A percentile compares a stretch with the other conserved stretches of the same genome.
Evolutionary conservation across 2,888 invertebrate genomes (phyloP).

Genomic region (Acrobasis repandana): DNA sequence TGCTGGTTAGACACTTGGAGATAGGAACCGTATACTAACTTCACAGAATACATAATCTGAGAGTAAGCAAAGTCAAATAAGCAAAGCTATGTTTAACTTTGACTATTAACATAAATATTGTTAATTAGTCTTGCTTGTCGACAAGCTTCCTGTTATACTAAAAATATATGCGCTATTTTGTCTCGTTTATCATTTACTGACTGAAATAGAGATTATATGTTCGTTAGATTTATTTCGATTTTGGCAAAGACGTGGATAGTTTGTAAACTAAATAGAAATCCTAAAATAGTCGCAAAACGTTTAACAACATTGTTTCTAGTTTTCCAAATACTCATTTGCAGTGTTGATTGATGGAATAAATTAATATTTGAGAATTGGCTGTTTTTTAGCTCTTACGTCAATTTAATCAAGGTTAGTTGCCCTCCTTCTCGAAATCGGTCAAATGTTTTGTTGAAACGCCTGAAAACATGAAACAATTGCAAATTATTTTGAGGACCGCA

Average conservation of each 20-base stretch:
- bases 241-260: not conserved
- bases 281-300: not conserved
- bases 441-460: slow-evolving; percentile 60
- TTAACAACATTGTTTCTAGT: not conserved
- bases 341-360: not conserved
- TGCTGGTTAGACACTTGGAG: not conserved
- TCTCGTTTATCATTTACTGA: no score
- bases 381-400: slow-evolving; percentile 23
- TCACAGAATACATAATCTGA: slow-evolving; percentile 3
- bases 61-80: not conserved
- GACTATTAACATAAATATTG: slow-evolving; percentile 1
- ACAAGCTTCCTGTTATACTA: not conserved
- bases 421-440: slow-evolving; percentile 53
- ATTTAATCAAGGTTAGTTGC: slow-evolving; percentile 44
- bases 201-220: no score
- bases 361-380: not conserved
- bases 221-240: not conserved
- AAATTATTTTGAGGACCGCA: slow-evolving; percentile 59
- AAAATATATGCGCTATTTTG: no score
- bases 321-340: not conserved
- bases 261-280: not conserved
- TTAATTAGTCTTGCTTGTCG: slow-evolving; percentile 2
- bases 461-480: slow-evolving; percentile 59
- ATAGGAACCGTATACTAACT: not conserved
- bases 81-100: not conserved